Conservation (phyloP, 2,113 vertebrate genomes). For the Gulo gulo region DNA sequence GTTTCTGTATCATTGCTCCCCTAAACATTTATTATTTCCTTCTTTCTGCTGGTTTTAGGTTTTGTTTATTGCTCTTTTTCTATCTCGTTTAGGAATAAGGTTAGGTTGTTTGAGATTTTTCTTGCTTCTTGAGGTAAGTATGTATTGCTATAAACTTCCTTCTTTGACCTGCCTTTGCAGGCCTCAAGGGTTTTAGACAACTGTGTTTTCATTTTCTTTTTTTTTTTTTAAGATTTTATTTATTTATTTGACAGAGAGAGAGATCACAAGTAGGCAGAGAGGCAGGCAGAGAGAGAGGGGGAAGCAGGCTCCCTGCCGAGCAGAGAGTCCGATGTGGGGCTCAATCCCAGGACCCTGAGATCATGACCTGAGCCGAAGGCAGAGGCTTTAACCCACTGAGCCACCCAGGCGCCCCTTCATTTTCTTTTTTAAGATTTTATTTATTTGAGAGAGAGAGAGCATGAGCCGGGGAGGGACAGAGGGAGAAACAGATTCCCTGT, state of each 20-base stretch:
- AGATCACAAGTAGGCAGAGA: too few species aligned
- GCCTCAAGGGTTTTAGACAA: neutral
- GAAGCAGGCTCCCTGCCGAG: too few species aligned
- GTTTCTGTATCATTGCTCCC: neutral
- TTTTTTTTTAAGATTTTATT: too few species aligned
- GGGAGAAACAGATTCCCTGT: too few species aligned
- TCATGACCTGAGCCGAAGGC: too few species aligned
- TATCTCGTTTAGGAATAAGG: neutral
- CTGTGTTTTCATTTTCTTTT: neutral
- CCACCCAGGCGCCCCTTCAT: neutral
- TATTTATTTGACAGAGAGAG: too few species aligned
- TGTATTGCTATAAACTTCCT: neutral
- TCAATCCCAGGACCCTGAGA: too few species aligned
- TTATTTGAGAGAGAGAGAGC: too few species aligned
- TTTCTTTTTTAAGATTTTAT: neutral
- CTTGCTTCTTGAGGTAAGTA: neutral
- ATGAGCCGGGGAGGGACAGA: too few species aligned
- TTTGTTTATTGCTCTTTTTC: neutral
- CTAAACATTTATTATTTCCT: neutral
- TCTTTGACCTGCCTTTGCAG: neutral
- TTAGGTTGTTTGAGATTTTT: neutral
- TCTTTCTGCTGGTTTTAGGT: neutral
- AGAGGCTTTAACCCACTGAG: too few species aligned
- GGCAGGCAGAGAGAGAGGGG: too few species aligned
- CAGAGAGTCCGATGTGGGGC: too few species aligned